A percentile compares a stretch with the other conserved stretches of the same genome.
Evolutionary conservation across 2,113 vertebrate species (phyloP).

Genomic region (Hiodon alosoides): DNA sequence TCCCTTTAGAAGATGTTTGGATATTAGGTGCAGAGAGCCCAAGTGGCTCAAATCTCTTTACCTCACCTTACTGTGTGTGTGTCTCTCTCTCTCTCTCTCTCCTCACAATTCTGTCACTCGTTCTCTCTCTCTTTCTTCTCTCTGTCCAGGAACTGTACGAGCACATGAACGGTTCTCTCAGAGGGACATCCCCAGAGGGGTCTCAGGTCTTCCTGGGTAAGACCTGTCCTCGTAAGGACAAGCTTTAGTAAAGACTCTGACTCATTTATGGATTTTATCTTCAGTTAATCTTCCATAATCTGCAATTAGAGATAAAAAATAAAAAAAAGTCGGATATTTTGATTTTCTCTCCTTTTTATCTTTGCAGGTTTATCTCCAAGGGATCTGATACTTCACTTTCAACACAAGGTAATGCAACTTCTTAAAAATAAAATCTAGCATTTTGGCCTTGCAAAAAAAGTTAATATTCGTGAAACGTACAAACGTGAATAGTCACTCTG

Average conservation of each 20-base stretch:
- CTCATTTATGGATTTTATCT: too few relatives aligned
- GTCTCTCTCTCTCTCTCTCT: not conserved
- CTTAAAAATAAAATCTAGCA: not conserved
- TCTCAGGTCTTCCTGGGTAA: constrained; percentile 93
- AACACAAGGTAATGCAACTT: constrained; percentile 79
- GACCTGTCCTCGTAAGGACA: constrained; percentile 17
- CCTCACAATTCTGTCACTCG: not conserved
- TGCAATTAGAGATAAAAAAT: too few relatives aligned
- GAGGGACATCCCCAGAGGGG: constrained; percentile 74
- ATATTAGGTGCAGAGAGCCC: too few relatives aligned
- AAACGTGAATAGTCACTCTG: too few relatives aligned
- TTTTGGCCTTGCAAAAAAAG: not conserved
- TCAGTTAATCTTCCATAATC: too few relatives aligned
- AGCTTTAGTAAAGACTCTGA: too few relatives aligned
- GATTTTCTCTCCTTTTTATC: not conserved
- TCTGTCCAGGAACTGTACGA: constrained; percentile 85
- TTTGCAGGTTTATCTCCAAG: constrained; percentile 83
- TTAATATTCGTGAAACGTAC: not conserved
- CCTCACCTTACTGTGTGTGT: too few relatives aligned
- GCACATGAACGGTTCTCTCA: constrained; percentile 91
- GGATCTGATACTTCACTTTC: constrained; percentile 93
- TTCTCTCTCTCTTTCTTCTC: not conserved
- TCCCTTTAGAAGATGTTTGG: too few relatives aligned
- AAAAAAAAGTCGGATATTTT: not conserved
- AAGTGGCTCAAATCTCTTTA: too few relatives aligned